phyloP scores from a whole-genome alignment of 2,888 invertebrate genomes.

The Sesamia inferens region DNA sequence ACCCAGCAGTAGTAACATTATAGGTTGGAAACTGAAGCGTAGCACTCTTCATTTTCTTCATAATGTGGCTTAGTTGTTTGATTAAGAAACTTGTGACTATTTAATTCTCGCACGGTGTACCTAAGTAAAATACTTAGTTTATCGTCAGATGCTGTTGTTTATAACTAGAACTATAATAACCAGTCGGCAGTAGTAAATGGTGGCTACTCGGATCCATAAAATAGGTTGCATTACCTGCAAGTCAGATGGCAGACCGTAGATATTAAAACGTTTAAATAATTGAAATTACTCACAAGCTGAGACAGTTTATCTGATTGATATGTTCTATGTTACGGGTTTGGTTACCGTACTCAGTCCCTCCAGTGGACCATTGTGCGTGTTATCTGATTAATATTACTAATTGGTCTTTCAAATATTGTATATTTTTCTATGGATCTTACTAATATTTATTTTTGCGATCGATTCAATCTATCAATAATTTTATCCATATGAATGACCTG shows the following conservation, averaged over 20 bases:
- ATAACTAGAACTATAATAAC: conserved; percentile 33
- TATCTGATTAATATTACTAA: background rate
- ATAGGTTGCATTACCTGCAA: conserved; percentile 29
- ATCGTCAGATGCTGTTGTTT: conserved; percentile 13
- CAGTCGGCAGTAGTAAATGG: conserved; percentile 27
- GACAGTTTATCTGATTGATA: background rate
- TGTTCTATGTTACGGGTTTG: background rate
- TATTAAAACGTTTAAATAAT: conserved; percentile 4
- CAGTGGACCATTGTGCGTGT: too few species aligned
- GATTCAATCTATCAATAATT: too few species aligned
- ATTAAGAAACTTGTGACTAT: too few species aligned
- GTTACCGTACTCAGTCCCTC: too few species aligned
- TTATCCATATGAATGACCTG: background rate
- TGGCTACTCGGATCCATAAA: conserved; percentile 33
- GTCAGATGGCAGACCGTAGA: conserved; percentile 31
- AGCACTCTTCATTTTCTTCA: too few species aligned
- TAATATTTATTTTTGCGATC: background rate
- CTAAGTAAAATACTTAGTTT: conserved; percentile 4
- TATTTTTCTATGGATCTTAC: background rate
- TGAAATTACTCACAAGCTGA: background rate
- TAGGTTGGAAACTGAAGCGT: background rate
- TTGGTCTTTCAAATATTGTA: background rate
- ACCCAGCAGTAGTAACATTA: background rate
- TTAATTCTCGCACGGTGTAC: background rate
- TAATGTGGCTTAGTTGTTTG: too few species aligned